These are phyloP conservation scores for Tragelaphus buxtoni DNA, from an alignment of 2,113 vertebrate genomes.

Conservation along the genomic window DNA sequence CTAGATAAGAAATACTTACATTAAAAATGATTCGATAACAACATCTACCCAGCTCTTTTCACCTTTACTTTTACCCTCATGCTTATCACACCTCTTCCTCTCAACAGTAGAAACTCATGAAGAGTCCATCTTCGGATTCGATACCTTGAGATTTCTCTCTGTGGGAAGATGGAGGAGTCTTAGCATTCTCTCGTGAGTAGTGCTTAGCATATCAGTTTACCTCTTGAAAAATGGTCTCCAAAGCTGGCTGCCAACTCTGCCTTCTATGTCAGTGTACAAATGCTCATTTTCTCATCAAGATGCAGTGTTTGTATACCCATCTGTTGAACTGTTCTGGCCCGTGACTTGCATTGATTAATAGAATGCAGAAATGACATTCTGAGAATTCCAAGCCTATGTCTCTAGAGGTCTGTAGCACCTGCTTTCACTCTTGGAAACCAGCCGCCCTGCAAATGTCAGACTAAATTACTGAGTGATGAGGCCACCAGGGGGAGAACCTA, in stretches of 20 bases:
- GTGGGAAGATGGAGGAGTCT: background rate
- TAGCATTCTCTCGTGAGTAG: background rate
- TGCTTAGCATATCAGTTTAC: background rate
- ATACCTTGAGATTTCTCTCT: background rate
- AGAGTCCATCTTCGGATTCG: background rate
- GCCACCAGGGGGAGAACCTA: background rate
- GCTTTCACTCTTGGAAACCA: slow-evolving; percentile 1
- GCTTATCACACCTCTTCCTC: background rate
- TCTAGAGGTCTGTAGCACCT: background rate
- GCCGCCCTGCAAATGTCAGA: background rate
- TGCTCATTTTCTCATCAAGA: background rate
- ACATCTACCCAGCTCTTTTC: background rate
- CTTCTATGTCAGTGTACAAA: background rate
- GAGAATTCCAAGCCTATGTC: background rate
- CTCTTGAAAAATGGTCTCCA: background rate
- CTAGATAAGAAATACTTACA: background rate
- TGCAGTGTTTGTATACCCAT: background rate
- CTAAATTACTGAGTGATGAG: background rate
- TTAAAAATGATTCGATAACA: background rate
- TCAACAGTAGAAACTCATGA: background rate
- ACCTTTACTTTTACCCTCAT: background rate
- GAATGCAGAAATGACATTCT: background rate
- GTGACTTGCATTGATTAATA: background rate
- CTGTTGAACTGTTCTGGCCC: background rate
- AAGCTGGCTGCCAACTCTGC: background rate